Evolutionary conservation across 2,797 vertebrate species (phyloP), one percentile per base, ranked within the genome.

Genomic region (Echeneis naucrates): DNA sequence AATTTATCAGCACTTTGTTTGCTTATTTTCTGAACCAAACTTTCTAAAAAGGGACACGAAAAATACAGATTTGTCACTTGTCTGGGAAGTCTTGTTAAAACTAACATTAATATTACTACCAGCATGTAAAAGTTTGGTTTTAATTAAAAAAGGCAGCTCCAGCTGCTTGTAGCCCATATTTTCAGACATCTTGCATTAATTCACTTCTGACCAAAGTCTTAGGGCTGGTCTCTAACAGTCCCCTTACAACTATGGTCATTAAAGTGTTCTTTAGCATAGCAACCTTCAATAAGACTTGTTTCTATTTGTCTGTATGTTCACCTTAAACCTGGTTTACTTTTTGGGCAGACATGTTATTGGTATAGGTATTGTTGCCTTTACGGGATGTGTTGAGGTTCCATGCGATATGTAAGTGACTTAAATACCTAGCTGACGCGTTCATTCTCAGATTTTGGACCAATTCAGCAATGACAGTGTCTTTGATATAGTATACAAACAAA

Each of bases 401-500:
- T 44, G 17, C 42, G 19, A 8, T 44, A 44, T 44, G 2, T 8
- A 44, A 38, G 37, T 14, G 14, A 14, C 13, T 14, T 14, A 38
- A 38, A 38, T 38, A 38, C 37, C 14, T 37, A 14, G 37, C 13
- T 19, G 40, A 19, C 40, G 8, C 42, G 3, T 45, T 45, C 8
- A 45, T 45, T 45, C 45, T n/a, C 42, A 45, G 42, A 45, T 45
- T n/a, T 19, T 45, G 42, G 19, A 45, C 45, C 42, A 45, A 45
- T 45, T n/a, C 42, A 45, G 42, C 8, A 9, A n/a, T n/a, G 3
- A 10, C n/a, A 45, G 9, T n/a, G 42, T 45, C 42, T 45, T 21
- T 19, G n/a, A 42, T n/a, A 45, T 45, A 45, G 42, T n/a, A 45
- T 45, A 45, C 21, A 9, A 45, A n/a, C 9, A 19, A 45, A 45